Evolutionary conservation across 2,113 vertebrate species (phyloP), one percentile per base, ranked within the genome.

Genomic region (Rhinoptilus africanus): DNA sequence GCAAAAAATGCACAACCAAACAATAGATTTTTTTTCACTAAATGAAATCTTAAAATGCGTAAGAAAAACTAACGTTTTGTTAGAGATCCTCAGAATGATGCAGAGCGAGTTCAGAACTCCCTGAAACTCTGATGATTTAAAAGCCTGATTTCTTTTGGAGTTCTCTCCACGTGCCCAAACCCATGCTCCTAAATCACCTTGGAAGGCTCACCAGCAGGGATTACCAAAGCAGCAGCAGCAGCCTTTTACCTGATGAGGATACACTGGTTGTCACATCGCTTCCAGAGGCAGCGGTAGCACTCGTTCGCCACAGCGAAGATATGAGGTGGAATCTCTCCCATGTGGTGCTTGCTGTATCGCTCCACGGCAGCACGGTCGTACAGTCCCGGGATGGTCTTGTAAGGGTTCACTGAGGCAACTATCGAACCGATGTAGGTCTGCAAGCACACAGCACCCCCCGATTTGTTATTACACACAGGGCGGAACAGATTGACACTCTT

Each of bases 341-440:
- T 98, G 97, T 98, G 99, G 94, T 98, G 97, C 24, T 68, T 94
- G 96, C 99, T 99, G 98, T 99, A 99, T 3, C 19, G 94, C 80
- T 99, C 99, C 97, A 99, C 30, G 1, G 98, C 78, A 0, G 96
- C 19, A 0, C 30, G 34, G 57, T 99, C 99, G 8, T 99, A 99
- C 68, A 99, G 98, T 22, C 98, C 99, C 0, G 98, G 80, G 35
- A 99, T 98, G 50, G 95, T 91, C 98, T 99, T 99, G 98, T 99
- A 99, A 3, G 99, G 99, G 96, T 99, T 99, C 89, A 99, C 99
- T 0, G 99, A 99, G 26, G 99, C 99, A 50, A 99, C 98, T 89
- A 99, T 99, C 34, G 99, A 99, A 63, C 99, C 99, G 9, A 99
- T 99, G 97, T 99, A 99, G 3, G 99, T 99, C 99, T 99, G 98